A percentile compares a stretch with the other conserved stretches of the same genome.
phyloP scores from a whole-genome alignment of 2,888 invertebrate species.

The Magallana nippona region DNA sequence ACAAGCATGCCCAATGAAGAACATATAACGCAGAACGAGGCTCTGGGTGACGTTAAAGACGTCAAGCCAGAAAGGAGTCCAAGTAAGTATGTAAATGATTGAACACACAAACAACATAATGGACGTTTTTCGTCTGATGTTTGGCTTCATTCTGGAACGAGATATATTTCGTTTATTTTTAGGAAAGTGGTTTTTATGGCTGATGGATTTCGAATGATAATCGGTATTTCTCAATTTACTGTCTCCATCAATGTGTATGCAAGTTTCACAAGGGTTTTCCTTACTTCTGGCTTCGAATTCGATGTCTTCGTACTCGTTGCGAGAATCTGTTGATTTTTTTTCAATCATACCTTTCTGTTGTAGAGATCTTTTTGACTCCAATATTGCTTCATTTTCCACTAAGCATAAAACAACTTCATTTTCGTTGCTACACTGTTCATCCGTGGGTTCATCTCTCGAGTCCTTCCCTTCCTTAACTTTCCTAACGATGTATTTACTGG shows the following conservation, averaged over 20 bases:
- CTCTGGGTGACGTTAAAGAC: constrained; percentile 42
- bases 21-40: constrained; percentile 40
- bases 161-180: neutral
- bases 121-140: constrained; percentile 39
- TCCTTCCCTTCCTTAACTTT: neutral
- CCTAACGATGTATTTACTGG: neutral
- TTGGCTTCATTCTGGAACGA: neutral
- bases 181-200: neutral
- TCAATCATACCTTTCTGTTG: neutral
- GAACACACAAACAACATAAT: constrained; percentile 51
- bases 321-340: neutral
- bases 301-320: neutral
- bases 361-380: neutral
- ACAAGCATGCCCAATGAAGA: constrained; percentile 47
- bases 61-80: constrained; percentile 50
- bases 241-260: neutral
- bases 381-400: neutral
- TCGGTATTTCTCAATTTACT: neutral
- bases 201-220: neutral
- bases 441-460: neutral
- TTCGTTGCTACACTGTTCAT: neutral
- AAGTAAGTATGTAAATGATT: constrained; percentile 46
- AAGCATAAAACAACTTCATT: constrained; percentile 17
- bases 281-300: neutral
- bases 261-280: neutral